Percentiles rank a stretch among this genome's conserved stretches.
phyloP scores from a whole-genome alignment of 2,888 invertebrate genomes.

The Teleogryllus oceanicus region DNA sequence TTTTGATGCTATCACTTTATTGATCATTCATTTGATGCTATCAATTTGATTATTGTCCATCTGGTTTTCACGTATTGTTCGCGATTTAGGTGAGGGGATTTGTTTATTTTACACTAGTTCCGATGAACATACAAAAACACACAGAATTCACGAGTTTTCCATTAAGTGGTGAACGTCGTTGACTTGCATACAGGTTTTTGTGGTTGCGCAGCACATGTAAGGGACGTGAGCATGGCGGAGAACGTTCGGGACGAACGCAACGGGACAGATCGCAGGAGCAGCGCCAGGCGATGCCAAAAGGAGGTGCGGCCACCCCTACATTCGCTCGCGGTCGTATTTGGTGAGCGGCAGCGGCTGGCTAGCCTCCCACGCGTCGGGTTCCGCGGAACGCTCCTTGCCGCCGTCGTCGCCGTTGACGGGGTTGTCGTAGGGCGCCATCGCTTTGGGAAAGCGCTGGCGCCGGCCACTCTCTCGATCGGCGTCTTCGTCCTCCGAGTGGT shows the following conservation, averaged over 20 bases:
- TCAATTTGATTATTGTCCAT: background rate
- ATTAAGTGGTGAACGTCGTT: background rate
- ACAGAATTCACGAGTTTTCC: background rate
- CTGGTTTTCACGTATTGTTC: background rate
- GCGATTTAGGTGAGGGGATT: background rate
- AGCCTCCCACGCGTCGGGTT: slow-evolving; percentile 41
- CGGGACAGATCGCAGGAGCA: background rate
- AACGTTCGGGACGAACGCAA: too few species aligned
- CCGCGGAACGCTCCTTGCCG: slow-evolving; percentile 46
- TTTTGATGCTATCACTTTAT: too few species aligned
- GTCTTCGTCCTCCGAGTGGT: slow-evolving; percentile 60
- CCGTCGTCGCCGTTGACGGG: slow-evolving; percentile 45
- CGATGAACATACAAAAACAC: slow-evolving; percentile 3
- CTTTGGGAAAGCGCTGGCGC: slow-evolving; percentile 54
- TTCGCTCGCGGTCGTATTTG: slow-evolving; percentile 61
- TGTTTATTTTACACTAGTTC: background rate
- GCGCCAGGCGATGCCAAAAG: background rate
- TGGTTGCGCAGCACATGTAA: too few species aligned
- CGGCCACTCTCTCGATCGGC: slow-evolving; percentile 49
- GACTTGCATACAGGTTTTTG: too few species aligned
- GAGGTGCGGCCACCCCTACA: background rate
- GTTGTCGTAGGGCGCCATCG: background rate
- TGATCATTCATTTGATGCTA: background rate
- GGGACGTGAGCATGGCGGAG: too few species aligned
- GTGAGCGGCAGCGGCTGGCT: slow-evolving; percentile 66